Conservation (phyloP, 2,113 vertebrate genomes). For the Callopanchax toddi region DNA sequence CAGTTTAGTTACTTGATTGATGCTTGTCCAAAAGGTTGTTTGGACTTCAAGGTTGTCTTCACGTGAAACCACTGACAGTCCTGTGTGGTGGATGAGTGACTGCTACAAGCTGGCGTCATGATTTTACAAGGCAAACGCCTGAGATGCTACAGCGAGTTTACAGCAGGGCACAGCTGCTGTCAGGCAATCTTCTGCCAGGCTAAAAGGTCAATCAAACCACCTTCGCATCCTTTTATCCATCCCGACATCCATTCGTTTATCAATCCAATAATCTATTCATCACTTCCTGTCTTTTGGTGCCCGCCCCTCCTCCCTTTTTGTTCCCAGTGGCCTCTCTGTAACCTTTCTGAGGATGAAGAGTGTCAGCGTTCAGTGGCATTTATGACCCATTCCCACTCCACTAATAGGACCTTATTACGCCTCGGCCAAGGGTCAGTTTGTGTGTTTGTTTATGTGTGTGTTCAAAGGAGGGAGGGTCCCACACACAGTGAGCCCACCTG, state of each 20-base stretch:
- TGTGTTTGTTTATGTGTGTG: constrained; percentile 18
- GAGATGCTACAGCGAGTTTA: constrained; percentile 29
- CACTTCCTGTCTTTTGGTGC: constrained; percentile 34
- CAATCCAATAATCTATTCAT: constrained; percentile 37
- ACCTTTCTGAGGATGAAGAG: constrained; percentile 58
- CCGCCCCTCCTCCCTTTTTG: constrained; percentile 6
- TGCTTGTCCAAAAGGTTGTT: background rate
- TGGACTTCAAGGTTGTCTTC: background rate
- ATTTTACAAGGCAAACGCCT: constrained; percentile 38
- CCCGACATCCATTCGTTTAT: constrained; percentile 27
- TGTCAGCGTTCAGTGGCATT: constrained; percentile 67
- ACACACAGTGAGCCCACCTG: constrained; percentile 34
- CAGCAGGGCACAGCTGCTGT: constrained; percentile 31
- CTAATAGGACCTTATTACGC: constrained; percentile 61
- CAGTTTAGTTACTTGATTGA: too few relatives aligned
- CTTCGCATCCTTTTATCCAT: constrained; percentile 21
- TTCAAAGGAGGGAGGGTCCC: background rate
- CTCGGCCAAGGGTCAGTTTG: constrained; percentile 52
- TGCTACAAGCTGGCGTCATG: constrained; percentile 18
- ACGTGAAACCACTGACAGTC: background rate
- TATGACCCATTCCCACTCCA: constrained; percentile 54
- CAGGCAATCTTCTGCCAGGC: constrained; percentile 15
- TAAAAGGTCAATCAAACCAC: constrained; percentile 60
- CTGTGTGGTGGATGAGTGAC: constrained; percentile 18
- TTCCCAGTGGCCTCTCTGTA: constrained; percentile 47